Percentiles rank a stretch among this genome's conserved stretches.
These are phyloP conservation scores for Hemiprocne comata DNA, from an alignment of 2,113 vertebrate species.

Conservation along the genomic window DNA sequence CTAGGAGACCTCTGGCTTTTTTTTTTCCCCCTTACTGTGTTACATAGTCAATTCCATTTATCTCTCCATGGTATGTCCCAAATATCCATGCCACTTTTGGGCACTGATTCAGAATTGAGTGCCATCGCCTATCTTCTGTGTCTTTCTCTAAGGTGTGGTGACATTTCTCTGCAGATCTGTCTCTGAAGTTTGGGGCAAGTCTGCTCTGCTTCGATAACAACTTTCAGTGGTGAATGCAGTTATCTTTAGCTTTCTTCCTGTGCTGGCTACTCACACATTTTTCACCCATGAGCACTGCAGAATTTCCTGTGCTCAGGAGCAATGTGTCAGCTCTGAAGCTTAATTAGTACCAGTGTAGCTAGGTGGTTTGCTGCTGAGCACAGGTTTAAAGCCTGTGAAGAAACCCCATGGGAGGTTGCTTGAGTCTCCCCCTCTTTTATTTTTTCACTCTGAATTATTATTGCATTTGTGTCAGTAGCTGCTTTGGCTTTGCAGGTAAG, in stretches of 20 bases:
- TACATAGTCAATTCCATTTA: neutral
- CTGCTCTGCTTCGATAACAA: neutral
- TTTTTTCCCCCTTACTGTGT: neutral
- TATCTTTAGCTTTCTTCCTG: constrained; percentile 18
- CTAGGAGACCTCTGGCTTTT: neutral
- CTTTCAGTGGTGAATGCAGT: neutral
- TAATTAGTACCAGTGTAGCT: neutral
- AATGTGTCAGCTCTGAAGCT: neutral
- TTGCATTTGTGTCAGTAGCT: neutral
- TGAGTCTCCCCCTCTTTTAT: neutral
- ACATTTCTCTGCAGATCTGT: neutral
- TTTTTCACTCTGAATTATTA: neutral
- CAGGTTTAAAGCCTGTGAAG: neutral
- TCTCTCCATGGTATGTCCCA: neutral
- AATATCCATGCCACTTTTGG: neutral
- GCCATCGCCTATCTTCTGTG: neutral
- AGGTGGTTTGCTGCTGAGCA: neutral
- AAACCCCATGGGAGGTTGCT: neutral
- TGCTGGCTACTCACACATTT: neutral
- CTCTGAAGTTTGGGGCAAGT: neutral
- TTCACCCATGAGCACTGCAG: neutral
- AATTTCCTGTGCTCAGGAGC: neutral
- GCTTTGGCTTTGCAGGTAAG: neutral
- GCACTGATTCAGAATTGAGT: neutral
- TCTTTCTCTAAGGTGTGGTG: neutral